Evolutionary conservation across 1,140 invertebrate species (phyloP).

Genomic region (Acromyrmex heyeri): DNA sequence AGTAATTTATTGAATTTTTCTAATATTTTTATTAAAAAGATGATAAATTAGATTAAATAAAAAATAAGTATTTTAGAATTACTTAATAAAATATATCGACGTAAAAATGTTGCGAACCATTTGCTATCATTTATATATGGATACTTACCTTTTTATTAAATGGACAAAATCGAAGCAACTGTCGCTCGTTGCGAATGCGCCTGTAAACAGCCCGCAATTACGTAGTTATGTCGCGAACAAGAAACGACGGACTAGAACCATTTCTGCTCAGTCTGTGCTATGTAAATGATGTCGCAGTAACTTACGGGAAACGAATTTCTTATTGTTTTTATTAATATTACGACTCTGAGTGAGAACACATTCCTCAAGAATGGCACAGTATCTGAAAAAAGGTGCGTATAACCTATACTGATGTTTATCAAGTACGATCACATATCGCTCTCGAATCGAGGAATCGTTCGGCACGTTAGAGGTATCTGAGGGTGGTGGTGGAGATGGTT

Average conservation of each 20-base stretch:
- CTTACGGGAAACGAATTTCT: neutral
- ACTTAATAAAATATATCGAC: too few species aligned
- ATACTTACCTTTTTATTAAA: conserved; percentile 20
- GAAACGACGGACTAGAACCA: conserved; percentile 66
- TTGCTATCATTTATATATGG: neutral
- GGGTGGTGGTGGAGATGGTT: conserved; percentile 25
- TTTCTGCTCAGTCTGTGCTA: conserved; percentile 40
- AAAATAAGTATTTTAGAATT: neutral
- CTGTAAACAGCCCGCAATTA: neutral
- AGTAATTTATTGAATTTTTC: neutral
- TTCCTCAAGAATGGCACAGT: conserved; percentile 70
- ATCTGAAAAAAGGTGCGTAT: conserved; percentile 72
- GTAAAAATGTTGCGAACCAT: neutral
- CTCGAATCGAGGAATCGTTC: neutral
- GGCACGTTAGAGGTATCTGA: conserved; percentile 17
- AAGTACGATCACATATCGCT: conserved; percentile 1
- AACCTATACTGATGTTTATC: neutral
- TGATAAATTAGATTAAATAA: neutral
- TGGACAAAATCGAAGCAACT: neutral
- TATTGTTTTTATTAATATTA: neutral
- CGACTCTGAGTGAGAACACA: neutral
- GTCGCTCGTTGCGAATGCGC: conserved; percentile 12
- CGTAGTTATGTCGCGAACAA: neutral
- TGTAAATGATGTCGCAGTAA: conserved; percentile 53
- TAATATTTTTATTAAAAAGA: neutral